Evolutionary conservation across 2,113 vertebrate genomes (phyloP), one percentile per base, ranked within the genome.

Genomic region (Sylvicapra grimmia): DNA sequence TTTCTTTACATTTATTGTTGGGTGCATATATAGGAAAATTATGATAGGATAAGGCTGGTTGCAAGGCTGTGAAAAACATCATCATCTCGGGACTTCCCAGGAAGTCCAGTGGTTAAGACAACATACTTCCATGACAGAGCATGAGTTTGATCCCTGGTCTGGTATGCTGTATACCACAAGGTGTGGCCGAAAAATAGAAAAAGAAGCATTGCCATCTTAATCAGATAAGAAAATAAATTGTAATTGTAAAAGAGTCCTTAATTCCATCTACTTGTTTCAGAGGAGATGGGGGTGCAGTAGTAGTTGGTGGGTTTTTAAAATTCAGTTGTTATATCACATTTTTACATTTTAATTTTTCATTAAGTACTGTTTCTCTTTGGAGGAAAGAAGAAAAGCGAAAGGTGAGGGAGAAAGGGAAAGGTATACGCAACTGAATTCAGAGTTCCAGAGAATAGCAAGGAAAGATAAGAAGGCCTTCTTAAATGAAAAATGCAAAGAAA

Each of bases 311-410:
- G n/a, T 54, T 86, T 86, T 93, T 91, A 56, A 36, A 54, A 91
- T 89, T 89, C 27, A 86, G 36, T 75, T 96, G 6, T 88, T 91
- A 56, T 5, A 40, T 61, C 96, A 14, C 44, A 9, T 72, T 97
- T 95, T 95, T 83, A 25, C 31, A 83, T 93, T 92, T 94, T 93
- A 89, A 53, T 72, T 9, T 63, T 80, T 96, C 23, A 61, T 53
- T 94, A 96, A 96, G 19, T 96, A 86, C 31, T 94, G 1, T 72
- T 88, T 96, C 10, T 95, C 25, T 96, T 97, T 82, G 54, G 47
- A 95, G 27, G 5, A 77, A 77, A 44, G 40, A 77, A 77, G 40
- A 44, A 27, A 77, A 77, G 36, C 0, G 0, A 23, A 77, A 77
- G 40, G 12, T 18, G 6, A 77, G 40, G 40, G 72, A 44, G 6